These are phyloP conservation scores for Philonicus albiceps DNA, from an alignment of 2,888 invertebrate species.

Conservation along the genomic window DNA sequence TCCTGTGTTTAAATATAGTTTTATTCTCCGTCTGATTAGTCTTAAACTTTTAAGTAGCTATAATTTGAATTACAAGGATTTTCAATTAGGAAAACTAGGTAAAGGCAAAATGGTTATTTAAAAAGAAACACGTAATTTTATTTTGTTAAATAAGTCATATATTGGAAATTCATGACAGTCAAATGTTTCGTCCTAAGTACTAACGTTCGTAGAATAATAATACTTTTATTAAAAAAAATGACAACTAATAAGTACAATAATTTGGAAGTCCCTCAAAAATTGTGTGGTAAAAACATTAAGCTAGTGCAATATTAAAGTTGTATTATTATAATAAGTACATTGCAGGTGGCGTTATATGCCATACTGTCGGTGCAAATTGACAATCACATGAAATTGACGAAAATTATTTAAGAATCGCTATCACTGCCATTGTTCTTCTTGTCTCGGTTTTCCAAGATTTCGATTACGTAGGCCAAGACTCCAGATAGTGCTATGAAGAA, in stretches of 20 bases:
- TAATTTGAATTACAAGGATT: too few relatives aligned
- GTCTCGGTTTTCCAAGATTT: slow-evolving; percentile 56
- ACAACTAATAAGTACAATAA: neutral
- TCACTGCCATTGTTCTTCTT: slow-evolving; percentile 56
- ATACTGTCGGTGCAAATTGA: neutral
- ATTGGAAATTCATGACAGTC: neutral
- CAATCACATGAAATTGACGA: slow-evolving; percentile 9
- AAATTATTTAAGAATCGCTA: slow-evolving; percentile 55
- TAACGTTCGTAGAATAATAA: slow-evolving; percentile 23
- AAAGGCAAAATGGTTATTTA: neutral
- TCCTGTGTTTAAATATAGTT: neutral
- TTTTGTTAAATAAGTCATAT: slow-evolving; percentile 4
- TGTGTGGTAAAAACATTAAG: slow-evolving; percentile 8
- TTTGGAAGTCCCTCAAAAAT: neutral
- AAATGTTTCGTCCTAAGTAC: slow-evolving; percentile 1
- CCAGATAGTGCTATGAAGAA: slow-evolving; percentile 84
- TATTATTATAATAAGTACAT: slow-evolving; percentile 17
- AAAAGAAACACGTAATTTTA: neutral
- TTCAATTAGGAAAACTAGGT: neutral
- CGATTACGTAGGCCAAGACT: slow-evolving; percentile 60
- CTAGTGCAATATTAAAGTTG: neutral
- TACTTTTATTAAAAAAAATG: neutral
- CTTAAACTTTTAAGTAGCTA: neutral
- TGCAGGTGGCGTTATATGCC: neutral
- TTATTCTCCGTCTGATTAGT: neutral